A percentile compares a stretch with the other conserved stretches of the same genome.
These are phyloP conservation scores for Dermatophagoides farinae DNA, from an alignment of 1,140 invertebrate species.

Conservation along the genomic window DNA sequence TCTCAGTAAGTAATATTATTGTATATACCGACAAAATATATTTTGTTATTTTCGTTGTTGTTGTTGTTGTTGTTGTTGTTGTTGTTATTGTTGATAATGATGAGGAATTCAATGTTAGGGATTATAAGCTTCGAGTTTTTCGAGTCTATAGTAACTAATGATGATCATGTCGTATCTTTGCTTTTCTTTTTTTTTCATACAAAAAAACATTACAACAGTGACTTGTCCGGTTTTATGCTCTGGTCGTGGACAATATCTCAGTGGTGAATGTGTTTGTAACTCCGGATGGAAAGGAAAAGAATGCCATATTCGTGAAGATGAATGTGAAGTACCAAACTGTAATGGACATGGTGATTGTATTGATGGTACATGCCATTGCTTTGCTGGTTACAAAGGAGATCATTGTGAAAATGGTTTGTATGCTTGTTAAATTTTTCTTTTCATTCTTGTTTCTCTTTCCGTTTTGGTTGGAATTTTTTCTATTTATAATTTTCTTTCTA, in stretches of 20 bases:
- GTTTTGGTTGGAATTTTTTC: background rate
- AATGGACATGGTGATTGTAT: slow-evolving; percentile 72
- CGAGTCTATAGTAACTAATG: background rate
- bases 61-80: background rate
- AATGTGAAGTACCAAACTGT: slow-evolving; percentile 78
- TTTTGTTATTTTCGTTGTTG: background rate
- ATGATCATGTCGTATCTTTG: background rate
- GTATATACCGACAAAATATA: background rate
- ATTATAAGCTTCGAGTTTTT: background rate
- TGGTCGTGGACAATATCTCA: slow-evolving; percentile 81
- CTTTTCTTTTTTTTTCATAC: background rate
- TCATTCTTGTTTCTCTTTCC: background rate
- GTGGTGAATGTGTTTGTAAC: slow-evolving; percentile 85
- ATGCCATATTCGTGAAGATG: slow-evolving; percentile 73
- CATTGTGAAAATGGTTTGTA: slow-evolving; percentile 59
- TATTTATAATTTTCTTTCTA: slow-evolving; percentile 5
- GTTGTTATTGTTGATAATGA: background rate
- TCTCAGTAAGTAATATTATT: slow-evolving; percentile 47
- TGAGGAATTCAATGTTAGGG: background rate
- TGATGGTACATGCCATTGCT: slow-evolving; percentile 67
- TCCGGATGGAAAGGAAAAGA: slow-evolving; percentile 89
- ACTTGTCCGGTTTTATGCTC: slow-evolving; percentile 94
- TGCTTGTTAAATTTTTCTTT: background rate
- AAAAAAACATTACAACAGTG: slow-evolving; percentile 30
- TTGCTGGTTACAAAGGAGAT: slow-evolving; percentile 65